These are phyloP conservation scores for Cistogaster globosa DNA, from an alignment of 2,888 invertebrate species.

Conservation along the genomic window DNA sequence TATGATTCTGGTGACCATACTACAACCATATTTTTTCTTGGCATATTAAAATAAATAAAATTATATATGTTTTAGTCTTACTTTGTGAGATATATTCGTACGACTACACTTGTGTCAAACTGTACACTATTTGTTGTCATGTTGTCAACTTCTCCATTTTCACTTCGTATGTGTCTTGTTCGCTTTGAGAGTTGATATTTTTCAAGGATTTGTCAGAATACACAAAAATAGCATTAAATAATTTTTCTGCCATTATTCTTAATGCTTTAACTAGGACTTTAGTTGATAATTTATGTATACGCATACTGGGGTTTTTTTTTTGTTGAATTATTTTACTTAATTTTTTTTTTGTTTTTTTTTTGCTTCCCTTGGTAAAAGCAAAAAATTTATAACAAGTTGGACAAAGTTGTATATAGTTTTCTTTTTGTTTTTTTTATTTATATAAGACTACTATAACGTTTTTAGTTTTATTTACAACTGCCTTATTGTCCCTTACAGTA, in stretches of 20 bases:
- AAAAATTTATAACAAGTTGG: no score
- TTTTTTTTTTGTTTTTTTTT: no score
- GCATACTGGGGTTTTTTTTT: slow-evolving; percentile 40
- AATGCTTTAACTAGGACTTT: slow-evolving; percentile 58
- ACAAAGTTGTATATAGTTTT: no score
- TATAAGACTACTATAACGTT: neutral
- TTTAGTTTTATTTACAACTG: slow-evolving; percentile 8
- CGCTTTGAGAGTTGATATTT: neutral
- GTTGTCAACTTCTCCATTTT: neutral
- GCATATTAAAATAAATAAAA: no score
- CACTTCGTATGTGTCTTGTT: neutral
- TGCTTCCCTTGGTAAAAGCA: no score
- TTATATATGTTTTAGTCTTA: neutral
- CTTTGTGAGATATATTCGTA: neutral
- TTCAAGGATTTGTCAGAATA: slow-evolving; percentile 40
- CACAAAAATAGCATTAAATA: slow-evolving; percentile 61
- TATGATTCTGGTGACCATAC: no score
- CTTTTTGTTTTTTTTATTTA: no score
- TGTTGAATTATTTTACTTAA: neutral
- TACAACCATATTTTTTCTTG: no score
- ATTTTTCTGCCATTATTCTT: slow-evolving; percentile 55
- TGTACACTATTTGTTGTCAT: slow-evolving; percentile 2
- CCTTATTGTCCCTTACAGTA: slow-evolving; percentile 52
- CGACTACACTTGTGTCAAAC: slow-evolving; percentile 4
- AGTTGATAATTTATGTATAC: slow-evolving; percentile 67